These are phyloP conservation scores for Platanista minor DNA, from an alignment of 2,113 vertebrate genomes.

Conservation along the genomic window DNA sequence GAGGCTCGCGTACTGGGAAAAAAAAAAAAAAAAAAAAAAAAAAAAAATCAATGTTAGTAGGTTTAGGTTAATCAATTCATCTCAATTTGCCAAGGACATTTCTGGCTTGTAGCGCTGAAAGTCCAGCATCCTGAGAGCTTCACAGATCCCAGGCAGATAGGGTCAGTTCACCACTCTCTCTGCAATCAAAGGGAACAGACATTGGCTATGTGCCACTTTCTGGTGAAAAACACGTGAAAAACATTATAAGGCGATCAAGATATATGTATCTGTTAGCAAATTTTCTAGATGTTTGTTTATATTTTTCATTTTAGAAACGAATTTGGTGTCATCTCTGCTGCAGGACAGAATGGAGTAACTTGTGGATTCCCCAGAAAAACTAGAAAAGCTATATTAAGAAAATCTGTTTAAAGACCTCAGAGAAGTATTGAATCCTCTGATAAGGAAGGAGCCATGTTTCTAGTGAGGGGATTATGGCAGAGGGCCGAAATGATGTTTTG, in stretches of 20 bases:
- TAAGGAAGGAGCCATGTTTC: not conserved
- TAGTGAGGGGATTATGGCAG: not conserved
- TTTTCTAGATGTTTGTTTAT: not conserved
- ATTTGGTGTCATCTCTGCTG: not conserved
- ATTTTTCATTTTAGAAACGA: not conserved
- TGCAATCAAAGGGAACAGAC: not conserved
- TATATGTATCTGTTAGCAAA: not conserved
- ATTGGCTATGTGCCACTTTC: not conserved
- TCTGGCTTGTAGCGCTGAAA: not conserved
- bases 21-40: too few species aligned
- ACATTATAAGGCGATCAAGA: not conserved
- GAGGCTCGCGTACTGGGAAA: too few species aligned
- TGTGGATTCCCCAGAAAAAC: not conserved
- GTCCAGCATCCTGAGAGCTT: not conserved
- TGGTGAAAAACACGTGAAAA: not conserved
- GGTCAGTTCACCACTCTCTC: not conserved
- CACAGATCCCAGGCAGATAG: not conserved
- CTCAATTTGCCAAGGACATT: not conserved
- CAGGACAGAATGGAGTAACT: not conserved
- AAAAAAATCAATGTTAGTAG: too few species aligned
- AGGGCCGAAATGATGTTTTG: not conserved
- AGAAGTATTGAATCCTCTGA: not conserved
- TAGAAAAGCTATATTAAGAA: not conserved
- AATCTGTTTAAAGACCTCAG: not conserved
- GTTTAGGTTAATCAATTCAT: not conserved